Evolutionary conservation across 2,888 invertebrate species (phyloP).

Genomic region (Phalera bucephala): DNA sequence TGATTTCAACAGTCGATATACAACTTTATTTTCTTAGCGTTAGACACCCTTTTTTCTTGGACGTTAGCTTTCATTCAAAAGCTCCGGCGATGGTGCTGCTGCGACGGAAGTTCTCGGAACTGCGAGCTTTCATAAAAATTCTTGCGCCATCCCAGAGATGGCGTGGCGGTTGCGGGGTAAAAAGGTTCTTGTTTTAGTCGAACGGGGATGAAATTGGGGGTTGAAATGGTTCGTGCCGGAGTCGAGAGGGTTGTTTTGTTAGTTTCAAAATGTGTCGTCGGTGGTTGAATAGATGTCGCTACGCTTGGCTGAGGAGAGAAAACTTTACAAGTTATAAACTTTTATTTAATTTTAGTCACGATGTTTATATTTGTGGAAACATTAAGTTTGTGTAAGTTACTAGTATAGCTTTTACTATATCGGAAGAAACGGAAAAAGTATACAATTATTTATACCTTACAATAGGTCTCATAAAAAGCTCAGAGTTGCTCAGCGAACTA

Average conservation of each 20-base stretch:
- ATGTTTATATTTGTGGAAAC: too few species aligned
- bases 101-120: slow-evolving; percentile 57
- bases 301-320: slow-evolving; percentile 5
- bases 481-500: too few species aligned
- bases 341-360: too few species aligned
- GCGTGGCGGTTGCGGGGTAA: slow-evolving; percentile 46
- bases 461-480: too few species aligned
- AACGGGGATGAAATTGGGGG: slow-evolving; percentile 39
- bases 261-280: slow-evolving; percentile 23
- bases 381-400: too few species aligned
- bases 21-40: slow-evolving; percentile 38
- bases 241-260: slow-evolving; percentile 33
- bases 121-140: slow-evolving; percentile 62
- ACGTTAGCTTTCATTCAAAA: slow-evolving; percentile 69
- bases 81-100: slow-evolving; percentile 55
- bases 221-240: slow-evolving; percentile 37
- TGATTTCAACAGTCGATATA: slow-evolving; percentile 40
- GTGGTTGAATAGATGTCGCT: slow-evolving; percentile 47
- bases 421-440: too few species aligned
- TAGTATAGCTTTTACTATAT: too few species aligned
- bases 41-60: slow-evolving; percentile 41
- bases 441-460: too few species aligned
- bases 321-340: too few species aligned
- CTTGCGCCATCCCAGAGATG: slow-evolving; percentile 67
- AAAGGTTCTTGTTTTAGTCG: slow-evolving; percentile 35